phyloP scores from a whole-genome alignment of 2,113 vertebrate species.

The Ophthalmolycus amberensis region DNA sequence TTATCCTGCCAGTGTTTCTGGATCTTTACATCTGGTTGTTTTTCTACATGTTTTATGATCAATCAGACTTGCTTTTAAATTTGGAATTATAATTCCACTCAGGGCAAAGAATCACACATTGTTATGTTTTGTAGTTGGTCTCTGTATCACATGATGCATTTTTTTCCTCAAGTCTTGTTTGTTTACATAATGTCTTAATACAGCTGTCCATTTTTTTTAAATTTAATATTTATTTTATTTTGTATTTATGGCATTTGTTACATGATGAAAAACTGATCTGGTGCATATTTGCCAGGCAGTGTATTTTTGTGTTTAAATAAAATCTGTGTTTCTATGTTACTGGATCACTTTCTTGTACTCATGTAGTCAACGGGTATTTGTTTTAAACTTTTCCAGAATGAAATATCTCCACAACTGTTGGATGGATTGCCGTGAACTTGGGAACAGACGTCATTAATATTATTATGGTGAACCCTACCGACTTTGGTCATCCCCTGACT shows the following conservation, averaged over 20 bases:
- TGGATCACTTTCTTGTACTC: constrained; percentile 21
- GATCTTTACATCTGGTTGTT: constrained; percentile 49
- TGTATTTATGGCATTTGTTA: constrained; percentile 79
- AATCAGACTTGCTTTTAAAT: constrained; percentile 47
- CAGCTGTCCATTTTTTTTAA: constrained; percentile 66
- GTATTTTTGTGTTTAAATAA: constrained; percentile 71
- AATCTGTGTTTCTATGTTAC: constrained; percentile 56
- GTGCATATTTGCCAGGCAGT: constrained; percentile 43
- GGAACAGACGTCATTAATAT: neutral
- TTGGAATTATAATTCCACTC: constrained; percentile 68
- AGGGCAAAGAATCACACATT: constrained; percentile 72
- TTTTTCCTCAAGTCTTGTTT: constrained; percentile 37
- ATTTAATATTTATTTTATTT: constrained; percentile 82
- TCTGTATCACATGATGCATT: constrained; percentile 30
- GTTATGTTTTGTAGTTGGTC: constrained; percentile 52
- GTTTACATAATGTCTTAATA: constrained; percentile 79
- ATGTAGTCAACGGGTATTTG: neutral
- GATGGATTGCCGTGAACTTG: neutral
- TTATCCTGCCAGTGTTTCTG: constrained; percentile 42
- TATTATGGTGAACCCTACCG: neutral
- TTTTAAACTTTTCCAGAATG: neutral
- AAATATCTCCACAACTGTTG: neutral
- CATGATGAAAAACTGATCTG: constrained; percentile 40
- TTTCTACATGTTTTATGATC: constrained; percentile 44
- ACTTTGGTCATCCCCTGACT: neutral